Base-by-base conservation (phyloP, 2,888 invertebrate genomes). In the Drepana falcataria region DNA sequence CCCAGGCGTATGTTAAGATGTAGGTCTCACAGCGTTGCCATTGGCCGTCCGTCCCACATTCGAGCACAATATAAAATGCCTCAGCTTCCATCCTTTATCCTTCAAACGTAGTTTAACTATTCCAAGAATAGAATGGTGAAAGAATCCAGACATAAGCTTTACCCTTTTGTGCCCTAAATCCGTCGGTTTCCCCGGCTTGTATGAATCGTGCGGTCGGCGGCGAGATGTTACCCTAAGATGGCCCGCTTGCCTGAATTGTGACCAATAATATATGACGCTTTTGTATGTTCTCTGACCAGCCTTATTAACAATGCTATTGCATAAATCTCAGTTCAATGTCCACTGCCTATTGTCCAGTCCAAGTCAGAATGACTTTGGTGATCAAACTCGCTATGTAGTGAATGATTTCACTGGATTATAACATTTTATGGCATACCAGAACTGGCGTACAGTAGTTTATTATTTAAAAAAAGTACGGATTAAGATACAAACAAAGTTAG, bases 161-260 rank as follows among this genome's bases (percentile, higher is more conserved):
- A 51, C 51, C 51, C 40, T 40, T 49, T 40, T 40, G 51, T 49
- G 40, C 33, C 51, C 51, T 34, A 51, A 51, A 51, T 40, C 51
- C 41, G 9, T 51, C 40, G 35, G 33, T 51, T 7, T 40, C 51
- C 51, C 33, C 33, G 3, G 34, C 33, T 40, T 40, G 6, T 51
- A 6, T 51, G 40, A 41, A 51, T 51, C 51, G 33, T 34, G 51
- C 40, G 4, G 49, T 33, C 6, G 6, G 33, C 6, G 6, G 33
- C n/a, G 6, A 40, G n/a, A 35, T 51, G 6, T 34, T 51, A 33
- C 21, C 9, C 33, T 33, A 33, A 34, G 40, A 33, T 41, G 6
- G 9, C 6, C 4, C 44, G 44, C 9, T 44, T 3, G 9, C 2
- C 44, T 44, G 7, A 40, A 21, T 21, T 21, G 21, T 21, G 21